Evolutionary conservation across 2,797 vertebrate genomes (phyloP), one percentile per base, ranked within the genome.

Genomic region (Microctenopoma steveboyesi): DNA sequence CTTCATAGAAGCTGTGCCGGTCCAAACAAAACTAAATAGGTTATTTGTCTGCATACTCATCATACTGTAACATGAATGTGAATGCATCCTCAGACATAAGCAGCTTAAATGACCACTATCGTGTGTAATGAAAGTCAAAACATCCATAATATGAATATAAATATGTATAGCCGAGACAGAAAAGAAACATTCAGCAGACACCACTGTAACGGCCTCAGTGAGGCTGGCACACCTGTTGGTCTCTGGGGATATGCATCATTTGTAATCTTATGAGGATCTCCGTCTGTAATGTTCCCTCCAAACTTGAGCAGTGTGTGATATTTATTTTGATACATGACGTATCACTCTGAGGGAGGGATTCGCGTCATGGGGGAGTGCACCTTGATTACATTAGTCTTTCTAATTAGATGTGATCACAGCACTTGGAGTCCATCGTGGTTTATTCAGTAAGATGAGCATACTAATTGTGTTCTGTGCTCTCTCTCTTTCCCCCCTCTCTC

Each of bases 391-490:
- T 91, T 81, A 86, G 75, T 81, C 79, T 56, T 69, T 86, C 67
- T 90, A 90, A 88, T 86, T 87, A 52, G 77, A 84, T 89, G 76
- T 82, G 64, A 83, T 84, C 76, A 76, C 77, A 82, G 70, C 72
- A 74, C 74, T 89, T 69, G 73, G 72, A 84, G 72, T 87, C 80
- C 81, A 86, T 86, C 84, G 76, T 82, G 82, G 76, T 84, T 85
- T 82, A 87, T 86, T 89, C 72, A 87, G 81, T 83, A 64, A 83
- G 77, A 76, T 84, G 80, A 81, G 58, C 18, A n/a, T 77, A 72
- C 86, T 90, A 85, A 89, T 89, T 82, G 76, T 85, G 40, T 64
- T 74, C 71, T 64, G 54, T 46, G 78, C 57, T 79, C 45, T 37
- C 68, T 28, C 58, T 30, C 37, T 39, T 11, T 39, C 55, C 46